Conservation (phyloP, 2,888 invertebrate genomes). For the Troilus luridus region DNA sequence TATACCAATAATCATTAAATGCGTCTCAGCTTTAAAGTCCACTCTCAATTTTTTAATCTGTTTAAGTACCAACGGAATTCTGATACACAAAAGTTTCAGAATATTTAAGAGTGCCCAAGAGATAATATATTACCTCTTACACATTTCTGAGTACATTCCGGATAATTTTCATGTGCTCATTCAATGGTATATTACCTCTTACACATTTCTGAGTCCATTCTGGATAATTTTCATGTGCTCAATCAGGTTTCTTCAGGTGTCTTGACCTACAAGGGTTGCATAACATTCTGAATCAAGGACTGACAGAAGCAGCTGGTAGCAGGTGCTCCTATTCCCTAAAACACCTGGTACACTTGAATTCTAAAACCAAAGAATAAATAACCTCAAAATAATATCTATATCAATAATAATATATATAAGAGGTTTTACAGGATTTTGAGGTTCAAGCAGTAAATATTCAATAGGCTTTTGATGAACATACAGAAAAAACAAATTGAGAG, state of each 20-base stretch:
- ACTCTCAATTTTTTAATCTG: too few relatives aligned
- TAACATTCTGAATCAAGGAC: not conserved
- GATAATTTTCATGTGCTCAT: slow-evolving; percentile 15
- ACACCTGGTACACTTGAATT: not conserved
- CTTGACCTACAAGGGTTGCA: slow-evolving; percentile 8
- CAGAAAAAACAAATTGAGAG: too few relatives aligned
- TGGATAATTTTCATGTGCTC: slow-evolving; percentile 11
- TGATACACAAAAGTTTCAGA: not conserved
- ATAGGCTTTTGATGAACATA: too few relatives aligned
- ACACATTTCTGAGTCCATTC: not conserved
- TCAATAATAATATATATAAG: too few relatives aligned
- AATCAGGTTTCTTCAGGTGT: slow-evolving; percentile 31
- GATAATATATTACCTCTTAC: not conserved
- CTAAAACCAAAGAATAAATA: not conserved
- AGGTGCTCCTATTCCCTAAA: not conserved
- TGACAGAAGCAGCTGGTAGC: not conserved
- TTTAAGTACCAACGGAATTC: not conserved
- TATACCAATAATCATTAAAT: too few relatives aligned
- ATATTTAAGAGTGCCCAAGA: not conserved
- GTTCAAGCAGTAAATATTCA: too few relatives aligned
- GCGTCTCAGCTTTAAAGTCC: too few relatives aligned
- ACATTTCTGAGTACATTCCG: not conserved
- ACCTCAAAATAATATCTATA: too few relatives aligned
- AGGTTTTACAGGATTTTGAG: too few relatives aligned
- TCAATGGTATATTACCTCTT: too few relatives aligned